Base-by-base conservation (phyloP, 2,888 invertebrate genomes). In the Hesperia comma region DNA sequence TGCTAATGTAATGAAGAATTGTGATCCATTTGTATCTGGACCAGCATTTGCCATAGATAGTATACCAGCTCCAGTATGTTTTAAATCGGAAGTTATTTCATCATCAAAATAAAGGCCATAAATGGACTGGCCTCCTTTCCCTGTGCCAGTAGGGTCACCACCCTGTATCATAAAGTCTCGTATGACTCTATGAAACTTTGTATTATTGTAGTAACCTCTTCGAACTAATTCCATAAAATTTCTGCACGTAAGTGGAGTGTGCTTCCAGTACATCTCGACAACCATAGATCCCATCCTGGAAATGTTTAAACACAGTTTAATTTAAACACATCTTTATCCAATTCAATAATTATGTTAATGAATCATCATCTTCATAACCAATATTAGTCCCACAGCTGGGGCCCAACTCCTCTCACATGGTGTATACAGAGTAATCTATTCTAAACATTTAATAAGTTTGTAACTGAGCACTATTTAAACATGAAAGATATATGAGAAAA, bases 1-100 rank as follows among this genome's bases (percentile, higher is more conserved):
- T 0, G 97, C 98, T 69, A 99, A 88, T 0, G 99, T 99, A 57
- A 99, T 97, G 79, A 99, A 99, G 92, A 99, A 99, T 85, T 99
- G 99, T 37, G 98, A 99, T 2, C 99, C 99, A 86, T 99, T 99
- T 6, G 98, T 96, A 80, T 99, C 95, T 0, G 99, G 98, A 0
- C 99, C 99, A 19, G 99, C 96, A 93, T 99, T 99, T 0, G 99
- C 99, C 99, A 99, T 99, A 0, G 99, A 98, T 41, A 98, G 80
- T 67, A 98, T 95, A 0, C 98, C 98, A 21, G 96, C 95, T 19
- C 94, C 99, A n/a, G 98, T 97, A 83, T 99, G 99, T 84, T 98
- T 99, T 64, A 99, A 92, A 73, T 99, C 98, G 37, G 95, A 93
- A 78, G 97, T 96, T 72, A 99, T 97, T 94, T 99, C 99, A 91